Evolutionary conservation across 1,140 invertebrate genomes (phyloP).

Genomic region (Pseudomyrmex cubaensis): DNA sequence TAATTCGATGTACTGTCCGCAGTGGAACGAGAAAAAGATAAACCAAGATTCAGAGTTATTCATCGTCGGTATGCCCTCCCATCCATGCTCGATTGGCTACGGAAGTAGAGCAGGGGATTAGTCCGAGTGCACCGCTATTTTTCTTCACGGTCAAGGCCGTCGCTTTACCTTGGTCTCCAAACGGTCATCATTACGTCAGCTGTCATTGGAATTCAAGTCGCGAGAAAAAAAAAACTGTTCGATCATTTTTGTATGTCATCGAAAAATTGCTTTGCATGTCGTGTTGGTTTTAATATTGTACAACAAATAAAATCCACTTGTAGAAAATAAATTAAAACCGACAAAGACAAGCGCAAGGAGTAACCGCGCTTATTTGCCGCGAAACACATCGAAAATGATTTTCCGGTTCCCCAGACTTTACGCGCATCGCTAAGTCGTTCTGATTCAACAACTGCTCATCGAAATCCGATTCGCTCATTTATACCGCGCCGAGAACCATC

Average conservation of each 20-base stretch:
- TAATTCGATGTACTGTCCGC: slow-evolving; percentile 24
- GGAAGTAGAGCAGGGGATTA: slow-evolving; percentile 35
- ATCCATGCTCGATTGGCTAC: slow-evolving; percentile 22
- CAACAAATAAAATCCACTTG: background rate
- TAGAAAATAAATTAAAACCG: slow-evolving; percentile 8
- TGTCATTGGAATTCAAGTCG: background rate
- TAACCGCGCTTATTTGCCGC: background rate
- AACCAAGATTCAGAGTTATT: slow-evolving; percentile 39
- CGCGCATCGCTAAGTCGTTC: slow-evolving; percentile 1
- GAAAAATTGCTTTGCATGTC: no score
- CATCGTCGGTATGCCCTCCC: slow-evolving; percentile 9
- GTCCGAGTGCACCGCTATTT: slow-evolving; percentile 30
- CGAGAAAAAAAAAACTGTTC: background rate
- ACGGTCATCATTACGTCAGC: slow-evolving; percentile 1
- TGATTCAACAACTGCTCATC: slow-evolving; percentile 42
- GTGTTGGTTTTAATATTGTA: background rate
- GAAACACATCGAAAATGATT: background rate
- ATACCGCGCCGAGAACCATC: slow-evolving; percentile 59
- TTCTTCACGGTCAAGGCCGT: slow-evolving; percentile 53
- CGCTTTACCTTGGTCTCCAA: slow-evolving; percentile 31
- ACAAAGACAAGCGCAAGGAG: background rate
- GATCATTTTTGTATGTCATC: no score
- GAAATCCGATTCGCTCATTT: slow-evolving; percentile 67
- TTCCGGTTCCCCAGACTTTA: background rate
- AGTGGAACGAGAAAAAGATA: slow-evolving; percentile 39